These are phyloP conservation scores for Tryphoninae sp. DNA, from an alignment of 2,888 invertebrate species.

Conservation along the genomic window DNA sequence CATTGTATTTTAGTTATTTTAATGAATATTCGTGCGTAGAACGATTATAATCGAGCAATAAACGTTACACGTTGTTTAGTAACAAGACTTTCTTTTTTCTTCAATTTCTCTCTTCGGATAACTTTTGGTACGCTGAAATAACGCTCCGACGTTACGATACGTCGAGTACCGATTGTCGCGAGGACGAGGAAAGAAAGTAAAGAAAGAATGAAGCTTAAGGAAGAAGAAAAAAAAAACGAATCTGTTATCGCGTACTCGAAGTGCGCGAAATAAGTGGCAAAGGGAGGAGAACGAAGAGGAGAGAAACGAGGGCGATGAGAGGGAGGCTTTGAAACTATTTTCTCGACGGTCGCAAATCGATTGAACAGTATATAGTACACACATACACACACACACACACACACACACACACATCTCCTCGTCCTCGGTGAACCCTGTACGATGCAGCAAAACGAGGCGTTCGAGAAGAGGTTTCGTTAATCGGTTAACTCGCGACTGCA, in stretches of 20 bases:
- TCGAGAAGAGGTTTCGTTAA: conserved; percentile 48
- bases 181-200: neutral
- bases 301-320: conserved; percentile 26
- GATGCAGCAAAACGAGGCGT: conserved; percentile 26
- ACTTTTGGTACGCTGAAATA: too few species aligned
- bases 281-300: conserved; percentile 16
- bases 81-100: too few species aligned
- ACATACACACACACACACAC: neutral
- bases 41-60: too few species aligned
- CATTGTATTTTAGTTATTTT: too few species aligned
- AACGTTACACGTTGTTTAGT: too few species aligned
- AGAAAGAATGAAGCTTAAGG: neutral
- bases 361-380: conserved; percentile 9
- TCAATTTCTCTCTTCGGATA: too few species aligned
- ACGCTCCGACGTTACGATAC: too few species aligned
- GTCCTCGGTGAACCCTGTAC: conserved; percentile 38
- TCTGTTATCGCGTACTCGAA: conserved; percentile 24
- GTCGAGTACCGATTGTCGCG: neutral
- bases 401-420: neutral
- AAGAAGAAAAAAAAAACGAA: neutral
- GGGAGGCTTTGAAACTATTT: conserved; percentile 37
- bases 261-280: conserved; percentile 6
- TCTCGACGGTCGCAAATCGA: conserved; percentile 37
- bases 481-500: conserved; percentile 48
- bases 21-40: too few species aligned